Evolutionary conservation across 2,113 vertebrate species (phyloP).

Genomic region (Bothrops jararaca): DNA sequence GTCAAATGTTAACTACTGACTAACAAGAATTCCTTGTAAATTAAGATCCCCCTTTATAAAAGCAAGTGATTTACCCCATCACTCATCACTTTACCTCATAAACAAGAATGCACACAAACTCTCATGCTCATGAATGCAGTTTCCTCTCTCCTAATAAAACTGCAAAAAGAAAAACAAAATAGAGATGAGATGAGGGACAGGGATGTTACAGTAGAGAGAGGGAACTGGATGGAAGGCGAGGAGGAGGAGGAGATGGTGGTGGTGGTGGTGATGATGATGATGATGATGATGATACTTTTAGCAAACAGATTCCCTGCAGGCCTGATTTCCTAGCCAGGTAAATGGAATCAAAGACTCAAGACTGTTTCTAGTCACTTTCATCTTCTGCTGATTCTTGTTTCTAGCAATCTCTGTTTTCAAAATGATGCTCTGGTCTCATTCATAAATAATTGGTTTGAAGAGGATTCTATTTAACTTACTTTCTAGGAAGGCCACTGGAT

Average conservation of each 20-base stretch:
- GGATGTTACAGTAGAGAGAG: not conserved
- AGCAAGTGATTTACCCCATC: not conserved
- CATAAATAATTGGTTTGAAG: not conserved
- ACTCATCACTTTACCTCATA: not conserved
- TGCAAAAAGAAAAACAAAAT: not conserved
- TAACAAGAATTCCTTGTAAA: not conserved
- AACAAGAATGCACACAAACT: not conserved
- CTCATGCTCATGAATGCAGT: not conserved
- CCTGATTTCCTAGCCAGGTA: not conserved
- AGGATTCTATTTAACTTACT: not conserved
- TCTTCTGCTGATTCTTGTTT: not conserved
- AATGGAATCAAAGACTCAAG: not conserved
- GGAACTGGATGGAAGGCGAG: not conserved
- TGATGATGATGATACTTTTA: not conserved
- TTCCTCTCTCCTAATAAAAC: not conserved
- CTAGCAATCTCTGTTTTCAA: not conserved
- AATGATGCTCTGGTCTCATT: not conserved
- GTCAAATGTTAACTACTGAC: not conserved
- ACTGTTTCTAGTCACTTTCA: not conserved
- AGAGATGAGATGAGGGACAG: not conserved
- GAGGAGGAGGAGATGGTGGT: too few species aligned
- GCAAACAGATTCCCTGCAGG: not conserved
- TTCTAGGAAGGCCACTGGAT: not conserved
- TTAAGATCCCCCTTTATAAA: not conserved
- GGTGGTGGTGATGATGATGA: too few species aligned